Evolutionary conservation across 2,888 invertebrate species (phyloP), one percentile per base, ranked within the genome.

Genomic region (Cheilosia vernalis): DNA sequence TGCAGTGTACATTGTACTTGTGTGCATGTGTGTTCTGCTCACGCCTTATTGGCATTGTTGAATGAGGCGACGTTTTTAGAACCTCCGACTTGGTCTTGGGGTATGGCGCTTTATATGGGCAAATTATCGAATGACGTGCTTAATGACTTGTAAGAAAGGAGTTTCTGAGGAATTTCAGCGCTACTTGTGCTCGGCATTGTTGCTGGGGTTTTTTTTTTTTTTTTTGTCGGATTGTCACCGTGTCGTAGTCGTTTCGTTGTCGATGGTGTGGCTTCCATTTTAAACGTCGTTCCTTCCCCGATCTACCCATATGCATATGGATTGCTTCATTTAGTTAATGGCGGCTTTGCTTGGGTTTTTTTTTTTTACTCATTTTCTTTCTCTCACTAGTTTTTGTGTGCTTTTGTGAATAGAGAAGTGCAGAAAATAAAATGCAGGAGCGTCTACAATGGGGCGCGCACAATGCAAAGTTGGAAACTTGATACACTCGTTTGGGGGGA

Each of bases 41-140:
- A 77, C 85, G 85, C 76, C 85, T 80, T 85, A 81, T 85, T 85
- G 81, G 80, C 80, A 80, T 85, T 85, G 80, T 85, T 85, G 80
- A 80, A 80, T 80, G 80, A 80, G 76, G 80, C 80, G 85, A 85
- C 80, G 76, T 56, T 73, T 84, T 84, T 74, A 79, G 79, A 84
- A 79, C 84, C 84, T 84, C 27, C 55, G 60, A 63, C 40, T 53
- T 60, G 49, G 17, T n/a, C 7, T 37, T 10, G 49, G 56, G 58
- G 33, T 69, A 77, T 82, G 86, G 77, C 82, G 81, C 86, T 81
- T 86, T 82, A 81, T 86, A 86, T 86, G 86, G 85, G 86, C 78
- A 86, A 86, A 86, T 86, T 86, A 86, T 86, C 86, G 86, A 86
- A 86, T 82, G 86, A 86, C 86, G 86, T 86, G 86, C 86, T 82